A percentile compares a stretch with the other conserved stretches of the same genome.
These are phyloP conservation scores for Megalurothrips usitatus DNA, from an alignment of 2,888 invertebrate genomes.

Conservation along the genomic window DNA sequence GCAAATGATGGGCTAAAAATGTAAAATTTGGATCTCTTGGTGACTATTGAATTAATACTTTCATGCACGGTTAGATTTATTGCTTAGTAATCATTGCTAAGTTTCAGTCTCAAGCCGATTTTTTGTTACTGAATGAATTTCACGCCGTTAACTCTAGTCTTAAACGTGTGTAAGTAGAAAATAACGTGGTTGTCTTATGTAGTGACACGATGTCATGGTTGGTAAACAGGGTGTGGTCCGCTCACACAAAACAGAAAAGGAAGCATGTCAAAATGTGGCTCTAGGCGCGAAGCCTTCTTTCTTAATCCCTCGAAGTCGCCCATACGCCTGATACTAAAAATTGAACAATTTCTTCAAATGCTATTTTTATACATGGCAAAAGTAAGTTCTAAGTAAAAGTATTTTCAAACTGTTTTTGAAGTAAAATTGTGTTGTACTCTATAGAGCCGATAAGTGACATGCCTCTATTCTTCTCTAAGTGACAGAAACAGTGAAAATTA, in stretches of 20 bases:
- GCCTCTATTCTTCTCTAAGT: constrained; percentile 22
- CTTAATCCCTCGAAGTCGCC: constrained; percentile 4
- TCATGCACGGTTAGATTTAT: background rate
- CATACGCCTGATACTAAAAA: background rate
- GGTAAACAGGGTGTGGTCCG: constrained; percentile 23
- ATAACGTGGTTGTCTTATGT: constrained; percentile 17
- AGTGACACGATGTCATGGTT: constrained; percentile 24
- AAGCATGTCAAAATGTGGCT: constrained; percentile 23
- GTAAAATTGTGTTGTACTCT: constrained; percentile 11
- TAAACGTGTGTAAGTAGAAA: constrained; percentile 26
- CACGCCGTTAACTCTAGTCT: constrained; percentile 26
- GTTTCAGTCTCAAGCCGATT: background rate
- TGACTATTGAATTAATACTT: background rate
- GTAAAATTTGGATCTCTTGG: background rate
- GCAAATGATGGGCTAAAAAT: background rate
- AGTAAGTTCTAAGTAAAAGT: constrained; percentile 23
- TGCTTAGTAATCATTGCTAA: background rate
- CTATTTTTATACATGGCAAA: constrained; percentile 25
- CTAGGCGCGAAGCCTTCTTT: constrained; percentile 1
- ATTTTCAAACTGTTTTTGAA: constrained; percentile 21
- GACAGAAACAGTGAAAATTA: constrained; percentile 1
- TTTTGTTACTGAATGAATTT: constrained; percentile 17
- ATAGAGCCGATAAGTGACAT: constrained; percentile 24
- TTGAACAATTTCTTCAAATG: constrained; percentile 23
- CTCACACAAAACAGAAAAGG: constrained; percentile 22